Base-by-base conservation (phyloP, 1,140 invertebrate species). In the Magallana ariakensis region DNA sequence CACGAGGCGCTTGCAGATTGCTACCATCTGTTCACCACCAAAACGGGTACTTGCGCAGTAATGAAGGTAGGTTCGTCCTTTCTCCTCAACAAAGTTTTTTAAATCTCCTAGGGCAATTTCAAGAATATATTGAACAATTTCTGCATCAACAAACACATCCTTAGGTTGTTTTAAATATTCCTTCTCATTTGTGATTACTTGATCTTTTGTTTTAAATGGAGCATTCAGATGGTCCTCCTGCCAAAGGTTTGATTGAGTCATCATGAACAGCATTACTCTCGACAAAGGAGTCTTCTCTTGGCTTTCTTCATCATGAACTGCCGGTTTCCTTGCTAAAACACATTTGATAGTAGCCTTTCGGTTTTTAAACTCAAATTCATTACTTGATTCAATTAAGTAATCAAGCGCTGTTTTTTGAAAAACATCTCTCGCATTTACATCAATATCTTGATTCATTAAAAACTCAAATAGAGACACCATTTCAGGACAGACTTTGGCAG, bases 41-140 rank as follows among this genome's bases (percentile, higher is more conserved):
- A 70, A 70, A 70, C 66, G 66, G 13, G 66, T 26, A 26, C 66
- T 70, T 11, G 66, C 22, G 26, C 66, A 70, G 22, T 70, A 70
- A 70, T 70, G 66, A 70, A 70, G 66, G 2, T 70, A 70, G 3
- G 66, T 70, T 13, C 66, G 66, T 0, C 33, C 1, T 8, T 26
- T 70, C 26, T 22, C 66, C 4, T 26, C 66, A 19, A 70, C 19
- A 26, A 11, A 33, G 13, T 70, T 70, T 26, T 8, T 26, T 11
- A 70, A 19, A 26, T 70, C 66, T 1, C 8, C 66, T 11, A 19
- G 26, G 8, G n/a, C 1, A 4, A 70, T 26, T 9, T 70, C 22
- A 8, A 70, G 66, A 10, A 70, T 70, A 26, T 3, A 26, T 11
- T 10, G 19, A 26, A 70, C 66, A 70, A 26, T 26, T 22, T 70